Evolutionary conservation across 2,113 vertebrate species (phyloP).

Genomic region (Murina feae): DNA sequence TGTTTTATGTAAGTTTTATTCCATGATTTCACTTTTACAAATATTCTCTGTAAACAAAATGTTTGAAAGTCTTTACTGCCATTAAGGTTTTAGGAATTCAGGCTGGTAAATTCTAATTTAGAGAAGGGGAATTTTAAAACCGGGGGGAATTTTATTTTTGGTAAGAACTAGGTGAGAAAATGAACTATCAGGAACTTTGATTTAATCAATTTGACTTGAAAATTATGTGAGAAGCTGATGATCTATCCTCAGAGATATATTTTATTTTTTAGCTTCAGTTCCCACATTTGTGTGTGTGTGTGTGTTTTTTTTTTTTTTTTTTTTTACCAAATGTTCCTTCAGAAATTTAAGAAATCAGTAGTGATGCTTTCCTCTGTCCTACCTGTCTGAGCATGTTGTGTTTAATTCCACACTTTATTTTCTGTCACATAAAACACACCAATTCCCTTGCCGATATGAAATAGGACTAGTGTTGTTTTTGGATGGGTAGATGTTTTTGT

Average conservation of each 20-base stretch:
- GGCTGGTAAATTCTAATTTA: slow-evolving; percentile 33
- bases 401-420: slow-evolving; percentile 34
- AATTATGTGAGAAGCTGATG: slow-evolving; percentile 57
- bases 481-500: neutral
- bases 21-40: neutral
- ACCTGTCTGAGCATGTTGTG: slow-evolving; percentile 4
- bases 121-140: slow-evolving; percentile 22
- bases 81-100: neutral
- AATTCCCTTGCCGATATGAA: neutral
- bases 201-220: slow-evolving; percentile 45
- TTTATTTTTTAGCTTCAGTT: slow-evolving; percentile 37
- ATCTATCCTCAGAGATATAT: neutral
- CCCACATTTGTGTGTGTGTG: no score
- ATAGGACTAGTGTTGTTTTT: neutral
- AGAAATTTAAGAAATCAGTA: neutral
- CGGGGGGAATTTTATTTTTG: neutral
- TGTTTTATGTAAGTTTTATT: slow-evolving; percentile 10
- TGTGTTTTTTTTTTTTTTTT: neutral
- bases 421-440: neutral
- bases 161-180: slow-evolving; percentile 45
- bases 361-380: neutral
- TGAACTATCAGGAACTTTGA: neutral
- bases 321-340: neutral
- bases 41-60: neutral
- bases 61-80: neutral